A percentile compares a stretch with the other conserved stretches of the same genome.
phyloP scores from a whole-genome alignment of 1,140 invertebrate species.

The Lerema accius region DNA sequence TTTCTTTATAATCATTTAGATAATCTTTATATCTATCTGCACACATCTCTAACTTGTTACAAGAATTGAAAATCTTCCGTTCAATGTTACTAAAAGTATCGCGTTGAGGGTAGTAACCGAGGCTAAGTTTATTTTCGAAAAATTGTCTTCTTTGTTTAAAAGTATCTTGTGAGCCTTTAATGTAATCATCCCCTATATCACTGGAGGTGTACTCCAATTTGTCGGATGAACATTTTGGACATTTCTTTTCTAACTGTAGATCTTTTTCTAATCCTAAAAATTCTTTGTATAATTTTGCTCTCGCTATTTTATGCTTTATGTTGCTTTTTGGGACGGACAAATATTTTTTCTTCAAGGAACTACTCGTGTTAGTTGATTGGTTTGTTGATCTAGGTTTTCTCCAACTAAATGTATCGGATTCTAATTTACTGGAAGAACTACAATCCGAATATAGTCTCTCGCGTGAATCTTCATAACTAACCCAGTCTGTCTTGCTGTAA shows the following conservation, averaged over 20 bases:
- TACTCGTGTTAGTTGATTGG: slow-evolving; percentile 23
- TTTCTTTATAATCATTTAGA: slow-evolving; percentile 40
- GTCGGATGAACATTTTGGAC: slow-evolving; percentile 10
- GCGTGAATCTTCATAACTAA: slow-evolving; percentile 8
- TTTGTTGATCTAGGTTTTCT: slow-evolving; percentile 32
- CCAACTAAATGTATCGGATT: slow-evolving; percentile 53
- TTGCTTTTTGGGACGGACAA: slow-evolving; percentile 46
- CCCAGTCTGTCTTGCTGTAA: slow-evolving; percentile 14
- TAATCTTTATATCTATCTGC: slow-evolving; percentile 60
- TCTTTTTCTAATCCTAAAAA: slow-evolving; percentile 42
- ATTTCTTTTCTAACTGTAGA: slow-evolving; percentile 23
- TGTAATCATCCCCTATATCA: slow-evolving; percentile 39
- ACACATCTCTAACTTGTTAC: slow-evolving; percentile 54
- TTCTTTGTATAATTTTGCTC: slow-evolving; percentile 46
- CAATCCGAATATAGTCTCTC: slow-evolving; percentile 43
- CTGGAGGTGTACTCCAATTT: slow-evolving; percentile 36
- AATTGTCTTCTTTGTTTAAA: slow-evolving; percentile 36
- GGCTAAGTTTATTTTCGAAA: slow-evolving; percentile 34
- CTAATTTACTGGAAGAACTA: slow-evolving; percentile 49
- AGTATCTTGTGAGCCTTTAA: slow-evolving; percentile 19
- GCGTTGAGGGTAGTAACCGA: slow-evolving; percentile 27
- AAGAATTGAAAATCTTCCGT: slow-evolving; percentile 57
- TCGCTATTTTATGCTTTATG: slow-evolving; percentile 42
- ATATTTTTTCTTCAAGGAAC: slow-evolving; percentile 37
- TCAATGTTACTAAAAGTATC: slow-evolving; percentile 50